These are phyloP conservation scores for Ganaspis sp. DNA, from an alignment of 1,140 invertebrate genomes.

Conservation along the genomic window DNA sequence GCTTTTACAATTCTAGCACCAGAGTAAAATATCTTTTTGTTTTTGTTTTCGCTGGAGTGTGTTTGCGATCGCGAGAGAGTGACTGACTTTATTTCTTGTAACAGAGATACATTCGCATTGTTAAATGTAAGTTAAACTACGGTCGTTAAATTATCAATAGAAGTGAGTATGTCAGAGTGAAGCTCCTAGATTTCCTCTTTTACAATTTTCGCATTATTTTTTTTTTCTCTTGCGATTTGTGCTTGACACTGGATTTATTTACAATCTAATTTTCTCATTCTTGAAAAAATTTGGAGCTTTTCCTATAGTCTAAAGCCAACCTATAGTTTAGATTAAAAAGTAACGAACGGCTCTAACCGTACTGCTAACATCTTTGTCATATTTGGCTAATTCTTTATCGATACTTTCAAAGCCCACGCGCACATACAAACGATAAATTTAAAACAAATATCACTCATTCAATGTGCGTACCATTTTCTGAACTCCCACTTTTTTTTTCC, in stretches of 20 bases:
- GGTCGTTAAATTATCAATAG: conserved; percentile 61
- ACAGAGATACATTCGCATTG: conserved; percentile 42
- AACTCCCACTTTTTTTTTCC: neutral
- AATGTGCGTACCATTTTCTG: conserved; percentile 67
- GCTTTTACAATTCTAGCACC: conserved; percentile 22
- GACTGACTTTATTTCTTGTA: conserved; percentile 25
- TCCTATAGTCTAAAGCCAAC: neutral
- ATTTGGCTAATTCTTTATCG: conserved; percentile 67
- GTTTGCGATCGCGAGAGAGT: conserved; percentile 1
- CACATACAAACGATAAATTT: conserved; percentile 56
- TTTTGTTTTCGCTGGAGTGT: neutral
- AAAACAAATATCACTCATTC: conserved; percentile 68
- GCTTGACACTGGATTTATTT: conserved; percentile 56
- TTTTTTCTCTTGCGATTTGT: conserved; percentile 56
- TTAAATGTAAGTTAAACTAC: conserved; percentile 56
- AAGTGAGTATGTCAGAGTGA: conserved; percentile 67
- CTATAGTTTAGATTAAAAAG: conserved; percentile 55
- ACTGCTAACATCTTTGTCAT: conserved; percentile 63
- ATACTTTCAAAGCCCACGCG: conserved; percentile 31
- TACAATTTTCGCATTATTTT: conserved; percentile 47
- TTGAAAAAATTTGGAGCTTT: conserved; percentile 32
- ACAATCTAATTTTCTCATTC: conserved; percentile 46
- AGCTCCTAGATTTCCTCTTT: conserved; percentile 48
- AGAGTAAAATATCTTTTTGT: neutral
- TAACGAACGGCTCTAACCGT: conserved; percentile 54